A percentile compares a stretch with the other conserved stretches of the same genome.
Conservation (phyloP, 2,113 vertebrate genomes). For the Jaculus jaculus region DNA sequence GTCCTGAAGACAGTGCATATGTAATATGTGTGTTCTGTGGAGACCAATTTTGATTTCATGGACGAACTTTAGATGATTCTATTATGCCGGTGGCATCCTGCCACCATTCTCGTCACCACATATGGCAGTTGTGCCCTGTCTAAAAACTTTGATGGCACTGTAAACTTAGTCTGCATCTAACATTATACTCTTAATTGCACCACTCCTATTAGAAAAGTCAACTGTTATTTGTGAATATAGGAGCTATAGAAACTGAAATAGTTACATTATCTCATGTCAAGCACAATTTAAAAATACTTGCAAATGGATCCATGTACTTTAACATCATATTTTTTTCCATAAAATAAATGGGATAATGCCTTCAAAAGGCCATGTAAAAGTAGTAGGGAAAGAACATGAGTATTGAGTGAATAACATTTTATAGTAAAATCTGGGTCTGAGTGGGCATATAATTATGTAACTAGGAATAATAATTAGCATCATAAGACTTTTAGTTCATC, state of each 20-base stretch:
- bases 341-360: background rate
- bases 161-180: background rate
- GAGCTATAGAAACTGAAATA: background rate
- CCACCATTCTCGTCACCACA: background rate
- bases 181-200: background rate
- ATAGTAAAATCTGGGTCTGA: constrained; percentile 52
- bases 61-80: background rate
- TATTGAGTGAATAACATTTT: constrained; percentile 31
- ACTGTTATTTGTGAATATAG: background rate
- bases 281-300: constrained; percentile 1
- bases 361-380: background rate
- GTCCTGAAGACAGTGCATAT: background rate
- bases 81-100: background rate
- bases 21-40: rapidly evolving
- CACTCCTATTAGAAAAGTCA: background rate
- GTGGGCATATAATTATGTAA: constrained; percentile 59
- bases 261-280: background rate
- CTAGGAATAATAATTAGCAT: constrained; percentile 71
- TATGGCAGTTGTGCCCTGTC: background rate
- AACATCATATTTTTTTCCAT: constrained; percentile 25
- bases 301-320: constrained; percentile 7
- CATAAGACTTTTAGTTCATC: constrained; percentile 37
- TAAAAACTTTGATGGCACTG: background rate
- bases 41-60: background rate
- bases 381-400: background rate